These are phyloP conservation scores for Galago senegalensis DNA, from an alignment of 2,797 vertebrate species.

Conservation along the genomic window DNA sequence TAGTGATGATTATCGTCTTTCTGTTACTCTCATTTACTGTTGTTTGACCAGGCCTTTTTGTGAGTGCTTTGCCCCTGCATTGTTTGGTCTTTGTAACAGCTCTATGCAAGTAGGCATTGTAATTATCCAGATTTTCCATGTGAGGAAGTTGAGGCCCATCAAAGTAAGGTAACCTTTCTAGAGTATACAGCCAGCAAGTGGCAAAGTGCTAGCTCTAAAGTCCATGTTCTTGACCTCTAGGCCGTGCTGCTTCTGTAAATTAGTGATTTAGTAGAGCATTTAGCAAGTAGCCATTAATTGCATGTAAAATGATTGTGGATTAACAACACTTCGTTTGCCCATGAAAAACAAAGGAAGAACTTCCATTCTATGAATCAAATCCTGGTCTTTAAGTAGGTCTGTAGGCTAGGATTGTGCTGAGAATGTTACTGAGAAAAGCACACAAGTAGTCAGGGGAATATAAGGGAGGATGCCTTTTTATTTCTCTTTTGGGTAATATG, in stretches of 20 bases:
- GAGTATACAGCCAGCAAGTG: background rate
- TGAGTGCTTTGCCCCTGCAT: background rate
- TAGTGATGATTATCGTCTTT: background rate
- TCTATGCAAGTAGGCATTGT: background rate
- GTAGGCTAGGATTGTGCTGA: accelerated
- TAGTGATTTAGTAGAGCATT: background rate
- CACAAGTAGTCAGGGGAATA: background rate
- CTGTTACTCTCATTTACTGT: background rate
- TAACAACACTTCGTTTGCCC: background rate
- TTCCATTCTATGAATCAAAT: background rate
- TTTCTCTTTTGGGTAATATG: background rate
- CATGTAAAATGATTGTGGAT: background rate
- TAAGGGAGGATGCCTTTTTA: background rate
- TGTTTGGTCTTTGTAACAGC: background rate
- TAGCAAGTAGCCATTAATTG: background rate
- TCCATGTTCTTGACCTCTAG: background rate
- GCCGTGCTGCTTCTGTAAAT: background rate
- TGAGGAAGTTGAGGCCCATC: background rate
- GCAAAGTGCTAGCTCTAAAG: background rate
- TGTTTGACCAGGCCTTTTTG: background rate
- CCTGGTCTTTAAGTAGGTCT: background rate
- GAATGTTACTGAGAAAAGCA: background rate
- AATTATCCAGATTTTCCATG: background rate
- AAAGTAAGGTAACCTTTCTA: background rate
- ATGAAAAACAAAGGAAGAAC: background rate